Base-by-base conservation (phyloP, 2,113 vertebrate genomes). In the Dolichotis patagonum region DNA sequence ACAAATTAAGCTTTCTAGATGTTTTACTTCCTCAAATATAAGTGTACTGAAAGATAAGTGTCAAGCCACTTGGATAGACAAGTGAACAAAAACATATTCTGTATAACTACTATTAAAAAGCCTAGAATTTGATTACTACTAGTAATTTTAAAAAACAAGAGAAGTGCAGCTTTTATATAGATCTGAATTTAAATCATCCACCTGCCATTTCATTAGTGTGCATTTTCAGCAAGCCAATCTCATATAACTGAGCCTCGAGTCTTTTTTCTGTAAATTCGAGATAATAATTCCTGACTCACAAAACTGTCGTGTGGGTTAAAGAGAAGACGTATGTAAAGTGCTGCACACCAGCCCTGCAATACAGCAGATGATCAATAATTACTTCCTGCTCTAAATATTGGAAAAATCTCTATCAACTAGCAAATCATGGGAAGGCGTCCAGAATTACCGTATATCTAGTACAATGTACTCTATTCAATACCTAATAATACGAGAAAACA, bases 181-280 rank as follows among this genome's bases (percentile, higher is more conserved):
- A 35, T 30, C 71, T 78, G 62, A 95, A 94, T 67, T 88, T 93
- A 88, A 89, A 86, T 56, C 83, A 14, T 90, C 32, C 32, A 81
- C 88, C 60, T 86, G 85, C 7, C 38, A 62, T 54, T 82, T 62
- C 60, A 22, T 82, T 58, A 90, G 62, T 81, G 82, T 69, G 43
- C 95, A 63, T 91, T 85, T 96, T 88, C 65, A 52, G 46, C 63
- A 94, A 94, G 77, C 88, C 54, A 94, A 16, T 80, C 89, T 91
- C 67, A 94, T 19, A 38, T 46, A 93, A 73, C 20, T 78, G 26
- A 85, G 41, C 35, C 35, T 54, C 24, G 32, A 3, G 24, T 87
- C 85, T 60, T 73, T 58, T 49, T 56, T 56, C 71, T 65, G 60
- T 92, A 60, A 96, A 81, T 6, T 75, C 17, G 58, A 24, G n/a